Conservation (phyloP, 2,797 vertebrate genomes). For the Neosalanx taihuensis region DNA sequence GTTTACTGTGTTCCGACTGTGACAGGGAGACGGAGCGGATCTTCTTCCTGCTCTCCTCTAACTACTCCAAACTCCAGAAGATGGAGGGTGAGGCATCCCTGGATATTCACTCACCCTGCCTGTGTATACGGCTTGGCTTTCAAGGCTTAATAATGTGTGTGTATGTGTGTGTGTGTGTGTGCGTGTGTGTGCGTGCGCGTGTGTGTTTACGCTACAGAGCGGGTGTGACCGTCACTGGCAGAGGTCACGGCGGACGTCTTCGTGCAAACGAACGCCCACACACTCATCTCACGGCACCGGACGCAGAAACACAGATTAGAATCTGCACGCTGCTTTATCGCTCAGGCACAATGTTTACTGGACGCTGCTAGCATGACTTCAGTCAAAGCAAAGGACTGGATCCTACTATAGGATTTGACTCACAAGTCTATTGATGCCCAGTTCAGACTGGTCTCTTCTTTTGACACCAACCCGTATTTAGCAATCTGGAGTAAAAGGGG, state of each 20-base stretch:
- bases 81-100: constrained; percentile 84
- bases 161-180: constrained; percentile 23
- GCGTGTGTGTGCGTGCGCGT: background rate
- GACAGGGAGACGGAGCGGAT: constrained; percentile 94
- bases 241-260: constrained; percentile 58
- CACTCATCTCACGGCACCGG: constrained; percentile 61
- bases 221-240: constrained; percentile 44
- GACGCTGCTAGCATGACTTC: constrained; percentile 36
- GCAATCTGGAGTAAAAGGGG: background rate
- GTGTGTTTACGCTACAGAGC: constrained; percentile 14
- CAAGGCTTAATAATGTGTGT: background rate
- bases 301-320: constrained; percentile 71
- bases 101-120: too few relatives aligned
- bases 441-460: too few relatives aligned
- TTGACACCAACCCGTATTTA: too few relatives aligned
- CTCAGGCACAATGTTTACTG: constrained; percentile 36
- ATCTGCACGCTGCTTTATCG: constrained; percentile 68
- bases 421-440: too few relatives aligned
- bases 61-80: constrained; percentile 87
- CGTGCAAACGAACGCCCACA: constrained; percentile 71
- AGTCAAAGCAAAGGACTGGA: constrained; percentile 22
- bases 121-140: background rate
- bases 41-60: constrained; percentile 89
- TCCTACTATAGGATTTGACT: too few relatives aligned
- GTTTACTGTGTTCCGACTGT: constrained; percentile 71